Percentiles rank a stretch among this genome's conserved stretches.
phyloP scores from a whole-genome alignment of 2,888 invertebrate genomes.

The Andrena chrysosceles region DNA sequence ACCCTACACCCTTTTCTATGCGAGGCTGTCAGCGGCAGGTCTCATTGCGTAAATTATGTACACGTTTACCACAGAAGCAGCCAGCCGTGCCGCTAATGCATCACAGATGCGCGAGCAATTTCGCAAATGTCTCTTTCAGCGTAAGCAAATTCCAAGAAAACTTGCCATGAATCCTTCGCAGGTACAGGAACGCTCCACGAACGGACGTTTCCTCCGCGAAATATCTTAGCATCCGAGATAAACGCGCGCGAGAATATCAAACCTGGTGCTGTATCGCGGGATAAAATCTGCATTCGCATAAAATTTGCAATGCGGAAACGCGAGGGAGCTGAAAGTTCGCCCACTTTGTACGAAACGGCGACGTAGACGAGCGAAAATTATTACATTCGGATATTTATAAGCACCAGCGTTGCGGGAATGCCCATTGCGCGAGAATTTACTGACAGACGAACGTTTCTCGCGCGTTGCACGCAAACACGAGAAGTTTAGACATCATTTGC shows the following conservation, averaged over 20 bases:
- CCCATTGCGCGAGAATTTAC: slow-evolving; percentile 8
- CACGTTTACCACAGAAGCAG: neutral
- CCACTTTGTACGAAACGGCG: neutral
- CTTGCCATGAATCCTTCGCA: too few species aligned
- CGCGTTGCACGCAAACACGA: neutral
- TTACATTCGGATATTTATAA: slow-evolving; percentile 5
- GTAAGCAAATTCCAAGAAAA: too few species aligned
- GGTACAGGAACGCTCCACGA: too few species aligned
- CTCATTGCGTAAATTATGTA: neutral
- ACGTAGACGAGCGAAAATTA: neutral
- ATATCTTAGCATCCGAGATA: neutral
- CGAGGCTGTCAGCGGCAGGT: neutral
- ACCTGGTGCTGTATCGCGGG: neutral
- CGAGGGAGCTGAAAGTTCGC: neutral
- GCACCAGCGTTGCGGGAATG: neutral
- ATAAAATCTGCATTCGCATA: neutral
- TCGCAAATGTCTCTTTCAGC: neutral
- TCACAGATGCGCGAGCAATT: neutral
- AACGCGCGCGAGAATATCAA: neutral
- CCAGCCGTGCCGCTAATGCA: neutral
- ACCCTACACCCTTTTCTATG: neutral
- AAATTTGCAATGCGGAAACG: neutral
- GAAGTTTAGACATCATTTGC: neutral
- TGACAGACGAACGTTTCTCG: neutral
- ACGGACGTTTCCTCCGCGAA: neutral